Conservation (phyloP, 1,140 invertebrate genomes). For the Zophobas morio region DNA sequence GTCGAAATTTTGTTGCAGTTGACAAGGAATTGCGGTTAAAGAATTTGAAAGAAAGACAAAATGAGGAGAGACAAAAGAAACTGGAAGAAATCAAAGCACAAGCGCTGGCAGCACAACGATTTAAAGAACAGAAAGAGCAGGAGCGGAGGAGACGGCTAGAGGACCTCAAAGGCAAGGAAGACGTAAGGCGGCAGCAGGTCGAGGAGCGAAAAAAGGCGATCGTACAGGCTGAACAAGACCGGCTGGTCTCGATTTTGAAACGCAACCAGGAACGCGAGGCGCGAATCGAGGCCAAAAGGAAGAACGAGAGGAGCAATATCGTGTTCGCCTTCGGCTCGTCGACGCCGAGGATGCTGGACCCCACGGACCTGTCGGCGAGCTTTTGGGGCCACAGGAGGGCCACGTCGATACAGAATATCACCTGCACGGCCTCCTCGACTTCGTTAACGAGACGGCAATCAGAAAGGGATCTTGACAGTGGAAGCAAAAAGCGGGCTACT, state of each 20-base stretch:
- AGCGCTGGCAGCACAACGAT: slow-evolving; percentile 87
- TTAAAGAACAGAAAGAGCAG: slow-evolving; percentile 89
- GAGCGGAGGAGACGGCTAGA: slow-evolving; percentile 85
- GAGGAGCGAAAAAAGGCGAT: slow-evolving; percentile 90
- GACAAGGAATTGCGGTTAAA: slow-evolving; percentile 75
- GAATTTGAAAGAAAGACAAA: slow-evolving; percentile 83
- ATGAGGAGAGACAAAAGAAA: slow-evolving; percentile 87
- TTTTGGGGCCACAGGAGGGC: slow-evolving; percentile 88
- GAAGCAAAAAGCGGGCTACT: slow-evolving; percentile 86
- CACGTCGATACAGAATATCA: slow-evolving; percentile 89
- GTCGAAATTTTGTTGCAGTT: slow-evolving; percentile 60
- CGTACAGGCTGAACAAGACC: slow-evolving; percentile 87
- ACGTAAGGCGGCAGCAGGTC: slow-evolving; percentile 82
- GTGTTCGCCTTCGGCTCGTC: slow-evolving; percentile 92
- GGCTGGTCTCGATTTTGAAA: slow-evolving; percentile 86
- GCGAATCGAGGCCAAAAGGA: slow-evolving; percentile 81
- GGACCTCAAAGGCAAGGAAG: slow-evolving; percentile 83
- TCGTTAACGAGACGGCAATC: slow-evolving; percentile 86
- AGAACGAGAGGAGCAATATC: slow-evolving; percentile 78
- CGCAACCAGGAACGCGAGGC: slow-evolving; percentile 89
- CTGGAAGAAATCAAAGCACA: slow-evolving; percentile 89
- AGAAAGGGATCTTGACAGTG: slow-evolving; percentile 83
- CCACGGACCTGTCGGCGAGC: slow-evolving; percentile 81
- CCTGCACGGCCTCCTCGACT: slow-evolving; percentile 66
- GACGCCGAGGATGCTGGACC: slow-evolving; percentile 88